Evolutionary conservation across 1,140 invertebrate genomes (phyloP).

Genomic region (Eciton burchellii): DNA sequence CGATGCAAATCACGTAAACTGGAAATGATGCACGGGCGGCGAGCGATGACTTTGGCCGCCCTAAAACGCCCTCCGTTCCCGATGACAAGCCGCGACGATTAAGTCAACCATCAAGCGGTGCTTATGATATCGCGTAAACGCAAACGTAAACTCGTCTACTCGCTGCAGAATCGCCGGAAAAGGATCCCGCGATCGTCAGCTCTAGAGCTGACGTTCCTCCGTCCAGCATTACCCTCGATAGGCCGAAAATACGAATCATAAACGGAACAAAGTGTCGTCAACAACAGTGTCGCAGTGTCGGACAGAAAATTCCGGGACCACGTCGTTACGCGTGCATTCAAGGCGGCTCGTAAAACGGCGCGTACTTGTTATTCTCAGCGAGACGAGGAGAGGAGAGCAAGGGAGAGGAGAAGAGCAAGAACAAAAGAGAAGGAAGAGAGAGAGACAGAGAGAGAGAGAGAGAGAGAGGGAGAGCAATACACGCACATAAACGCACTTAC

Average conservation of each 20-base stretch:
- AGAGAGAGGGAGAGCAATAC: conserved; percentile 24
- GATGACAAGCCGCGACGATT: not conserved
- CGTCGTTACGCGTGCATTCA: conserved; percentile 10
- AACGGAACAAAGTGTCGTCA: conserved; percentile 34
- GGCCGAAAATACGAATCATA: conserved; percentile 17
- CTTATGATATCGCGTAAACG: too few relatives aligned
- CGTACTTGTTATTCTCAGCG: conserved; percentile 71
- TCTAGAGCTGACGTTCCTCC: conserved; percentile 14
- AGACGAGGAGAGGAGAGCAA: conserved; percentile 65
- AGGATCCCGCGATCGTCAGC: conserved; percentile 4
- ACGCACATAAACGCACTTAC: conserved; percentile 71
- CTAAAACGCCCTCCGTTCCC: not conserved
- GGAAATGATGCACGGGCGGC: conserved; percentile 22
- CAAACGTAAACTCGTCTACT: too few relatives aligned
- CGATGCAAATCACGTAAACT: conserved; percentile 44
- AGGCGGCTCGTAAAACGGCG: conserved; percentile 65
- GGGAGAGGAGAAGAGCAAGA: not conserved
- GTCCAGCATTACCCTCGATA: conserved; percentile 2
- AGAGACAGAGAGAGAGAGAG: not conserved
- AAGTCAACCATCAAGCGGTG: too few relatives aligned
- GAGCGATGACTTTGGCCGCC: too few relatives aligned
- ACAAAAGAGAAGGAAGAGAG: not conserved
- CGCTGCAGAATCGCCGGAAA: not conserved
- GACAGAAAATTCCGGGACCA: conserved; percentile 62
- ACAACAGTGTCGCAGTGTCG: not conserved